Conservation (phyloP, 2,797 vertebrate genomes). For the Fistularia commersonii region DNA sequence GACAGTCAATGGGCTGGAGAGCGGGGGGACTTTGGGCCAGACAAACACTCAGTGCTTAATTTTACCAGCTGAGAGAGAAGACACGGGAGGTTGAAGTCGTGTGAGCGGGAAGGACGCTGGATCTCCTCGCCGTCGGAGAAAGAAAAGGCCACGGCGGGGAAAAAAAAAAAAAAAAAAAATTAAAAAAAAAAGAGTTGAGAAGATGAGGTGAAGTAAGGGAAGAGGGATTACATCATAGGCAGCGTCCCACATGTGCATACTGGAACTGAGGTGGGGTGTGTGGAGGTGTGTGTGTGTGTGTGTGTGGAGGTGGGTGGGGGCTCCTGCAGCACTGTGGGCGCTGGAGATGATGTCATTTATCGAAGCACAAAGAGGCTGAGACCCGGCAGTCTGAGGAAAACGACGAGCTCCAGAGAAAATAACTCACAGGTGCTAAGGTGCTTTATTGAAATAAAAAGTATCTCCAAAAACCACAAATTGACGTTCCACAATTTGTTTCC, state of each 20-base stretch:
- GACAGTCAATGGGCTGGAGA: slow-evolving; percentile 76
- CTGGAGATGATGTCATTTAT: slow-evolving; percentile 72
- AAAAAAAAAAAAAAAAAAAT: neutral
- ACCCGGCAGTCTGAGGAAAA: slow-evolving; percentile 50
- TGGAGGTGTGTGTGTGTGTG: slow-evolving; percentile 6
- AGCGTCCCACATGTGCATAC: slow-evolving; percentile 47
- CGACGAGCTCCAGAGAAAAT: slow-evolving; percentile 40
- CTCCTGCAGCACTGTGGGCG: slow-evolving; percentile 54
- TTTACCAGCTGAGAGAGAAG: slow-evolving; percentile 70
- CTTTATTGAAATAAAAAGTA: slow-evolving; percentile 77
- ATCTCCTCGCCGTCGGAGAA: too few species aligned
- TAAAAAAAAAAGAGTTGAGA: slow-evolving; percentile 15
- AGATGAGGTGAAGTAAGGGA: slow-evolving; percentile 31
- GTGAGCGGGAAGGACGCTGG: slow-evolving; percentile 9
- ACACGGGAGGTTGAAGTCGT: slow-evolving; percentile 19
- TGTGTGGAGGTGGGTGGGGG: slow-evolving; percentile 9
- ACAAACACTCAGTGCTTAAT: slow-evolving; percentile 74
- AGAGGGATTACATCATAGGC: slow-evolving; percentile 54
- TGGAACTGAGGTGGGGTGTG: slow-evolving; percentile 28
- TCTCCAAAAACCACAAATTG: slow-evolving; percentile 71
- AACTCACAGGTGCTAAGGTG: slow-evolving; percentile 78
- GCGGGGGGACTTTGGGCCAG: slow-evolving; percentile 71
- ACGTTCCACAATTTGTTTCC: slow-evolving; percentile 50
- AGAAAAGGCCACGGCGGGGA: slow-evolving; percentile 34
- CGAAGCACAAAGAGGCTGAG: slow-evolving; percentile 65